Evolutionary conservation across 2,113 vertebrate genomes (phyloP).

Genomic region (Mystacornis crossleyi): DNA sequence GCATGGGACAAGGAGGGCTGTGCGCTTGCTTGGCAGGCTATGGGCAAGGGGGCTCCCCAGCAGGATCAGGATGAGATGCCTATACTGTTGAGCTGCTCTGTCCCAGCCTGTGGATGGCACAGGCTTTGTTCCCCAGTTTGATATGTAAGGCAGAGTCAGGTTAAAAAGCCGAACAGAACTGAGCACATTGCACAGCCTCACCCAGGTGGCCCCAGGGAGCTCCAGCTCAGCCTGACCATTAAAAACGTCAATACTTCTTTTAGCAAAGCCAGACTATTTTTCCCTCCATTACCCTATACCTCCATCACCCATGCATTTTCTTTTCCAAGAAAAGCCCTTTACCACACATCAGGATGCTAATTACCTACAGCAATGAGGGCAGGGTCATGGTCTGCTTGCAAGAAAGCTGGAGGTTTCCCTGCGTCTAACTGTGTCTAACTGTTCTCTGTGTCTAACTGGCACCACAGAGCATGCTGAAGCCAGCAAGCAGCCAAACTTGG

Average conservation of each 20-base stretch:
- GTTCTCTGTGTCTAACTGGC: background rate
- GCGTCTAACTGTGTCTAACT: background rate
- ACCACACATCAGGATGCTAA: background rate
- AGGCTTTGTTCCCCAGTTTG: background rate
- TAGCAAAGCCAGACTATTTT: background rate
- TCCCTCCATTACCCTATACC: background rate
- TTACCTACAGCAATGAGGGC: background rate
- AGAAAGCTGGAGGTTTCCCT: background rate
- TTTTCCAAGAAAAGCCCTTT: background rate
- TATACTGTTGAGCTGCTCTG: background rate
- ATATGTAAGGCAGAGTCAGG: background rate
- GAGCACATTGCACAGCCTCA: background rate
- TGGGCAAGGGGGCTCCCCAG: background rate
- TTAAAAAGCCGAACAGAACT: background rate
- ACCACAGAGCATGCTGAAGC: background rate
- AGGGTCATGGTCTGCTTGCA: background rate
- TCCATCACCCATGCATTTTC: background rate
- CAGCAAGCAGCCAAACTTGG: background rate
- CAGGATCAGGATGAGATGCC: background rate
- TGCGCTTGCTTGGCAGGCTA: background rate
- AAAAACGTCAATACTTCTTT: constrained; percentile 39
- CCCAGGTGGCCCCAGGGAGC: background rate
- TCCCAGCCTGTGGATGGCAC: background rate
- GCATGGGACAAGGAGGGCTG: background rate
- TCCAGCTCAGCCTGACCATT: background rate